Evolutionary conservation across 2,797 vertebrate genomes (phyloP), one percentile per base, ranked within the genome.

Genomic region (Cygnus olor): DNA sequence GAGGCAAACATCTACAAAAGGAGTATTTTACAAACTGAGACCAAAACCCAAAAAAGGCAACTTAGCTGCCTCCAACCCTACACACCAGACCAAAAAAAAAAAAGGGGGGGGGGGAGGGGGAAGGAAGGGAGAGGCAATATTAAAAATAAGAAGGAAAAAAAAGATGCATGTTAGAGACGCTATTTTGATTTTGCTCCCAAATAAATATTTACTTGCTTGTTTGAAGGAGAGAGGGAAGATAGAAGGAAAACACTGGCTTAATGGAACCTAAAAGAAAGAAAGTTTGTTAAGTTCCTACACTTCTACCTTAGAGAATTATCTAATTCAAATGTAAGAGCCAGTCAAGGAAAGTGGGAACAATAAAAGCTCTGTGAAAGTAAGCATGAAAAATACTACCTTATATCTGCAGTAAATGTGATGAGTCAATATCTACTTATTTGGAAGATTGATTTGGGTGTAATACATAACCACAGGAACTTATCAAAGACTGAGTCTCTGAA

Each of bases 201-300:
- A 73, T 72, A 94, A 92, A 92, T 80, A 89, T 60, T 94, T 85
- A 51, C 64, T 88, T 89, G 28, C 6, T 73, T 94, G 91, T 87
- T 70, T 42, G 82, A 81, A 73, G 20, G 14, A 45, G 15, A 58
- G 51, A 54, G 17, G 9, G 54, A 57, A 66, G 30, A 80, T 32
- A 11, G 51, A 92, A 77, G 22, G 32, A 91, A 89, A 92, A 91
- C 25, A 74, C 14, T 45, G 40, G 34, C 64, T 66, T 92, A 92
- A 80, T 73, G 61, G 47, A 85, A 27, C 27, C 47, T 77, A 65
- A 94, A 89, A 74, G 58, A 89, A 91, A 68, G 53, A 56, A 85
- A 89, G 21, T 83, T 87, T 81, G 25, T 80, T 77, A 80, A 79
- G 45, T 79, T 89, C 40, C 40, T 86, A 25, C 21, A 71, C 89